These are phyloP conservation scores for Dermolepida albohirtum DNA, from an alignment of 2,888 invertebrate species.

Conservation along the genomic window DNA sequence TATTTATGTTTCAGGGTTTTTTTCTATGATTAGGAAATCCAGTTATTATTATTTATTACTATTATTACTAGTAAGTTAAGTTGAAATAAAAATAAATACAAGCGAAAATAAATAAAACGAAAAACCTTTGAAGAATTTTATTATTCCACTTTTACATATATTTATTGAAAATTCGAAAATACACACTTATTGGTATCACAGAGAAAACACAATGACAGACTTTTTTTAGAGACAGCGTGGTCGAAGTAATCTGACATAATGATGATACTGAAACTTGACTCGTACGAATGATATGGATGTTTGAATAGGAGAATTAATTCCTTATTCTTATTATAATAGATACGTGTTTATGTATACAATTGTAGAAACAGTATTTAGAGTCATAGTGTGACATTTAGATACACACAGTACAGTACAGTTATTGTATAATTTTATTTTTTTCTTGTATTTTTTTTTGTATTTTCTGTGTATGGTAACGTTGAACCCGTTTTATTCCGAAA, in stretches of 20 bases:
- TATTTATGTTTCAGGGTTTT: too few relatives aligned
- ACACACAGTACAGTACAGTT: too few relatives aligned
- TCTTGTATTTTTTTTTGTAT: slow-evolving; percentile 27
- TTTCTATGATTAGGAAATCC: too few relatives aligned
- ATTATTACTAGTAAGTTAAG: too few relatives aligned
- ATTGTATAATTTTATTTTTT: slow-evolving; percentile 8
- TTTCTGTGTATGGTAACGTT: slow-evolving; percentile 35
- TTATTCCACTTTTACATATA: slow-evolving; percentile 34
- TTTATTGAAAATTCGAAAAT: slow-evolving; percentile 45
- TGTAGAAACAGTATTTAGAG: too few relatives aligned
- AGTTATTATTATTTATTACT: too few relatives aligned
- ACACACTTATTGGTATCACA: slow-evolving; percentile 52
- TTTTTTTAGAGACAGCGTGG: slow-evolving; percentile 36
- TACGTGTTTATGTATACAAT: slow-evolving; percentile 4
- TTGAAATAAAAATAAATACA: not conserved
- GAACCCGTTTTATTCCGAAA: slow-evolving; percentile 49
- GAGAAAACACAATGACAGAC: slow-evolving; percentile 52
- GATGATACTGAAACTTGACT: slow-evolving; percentile 27
- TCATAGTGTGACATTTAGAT: too few relatives aligned
- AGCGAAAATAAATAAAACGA: slow-evolving; percentile 6
- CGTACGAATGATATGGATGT: slow-evolving; percentile 32
- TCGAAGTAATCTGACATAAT: slow-evolving; percentile 39
- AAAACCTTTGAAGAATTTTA: slow-evolving; percentile 31
- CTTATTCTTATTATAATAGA: slow-evolving; percentile 23
- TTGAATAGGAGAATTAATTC: slow-evolving; percentile 8